A percentile compares a stretch with the other conserved stretches of the same genome.
Evolutionary conservation across 1,140 invertebrate species (phyloP).

Genomic region (Solenopsis fugax): DNA sequence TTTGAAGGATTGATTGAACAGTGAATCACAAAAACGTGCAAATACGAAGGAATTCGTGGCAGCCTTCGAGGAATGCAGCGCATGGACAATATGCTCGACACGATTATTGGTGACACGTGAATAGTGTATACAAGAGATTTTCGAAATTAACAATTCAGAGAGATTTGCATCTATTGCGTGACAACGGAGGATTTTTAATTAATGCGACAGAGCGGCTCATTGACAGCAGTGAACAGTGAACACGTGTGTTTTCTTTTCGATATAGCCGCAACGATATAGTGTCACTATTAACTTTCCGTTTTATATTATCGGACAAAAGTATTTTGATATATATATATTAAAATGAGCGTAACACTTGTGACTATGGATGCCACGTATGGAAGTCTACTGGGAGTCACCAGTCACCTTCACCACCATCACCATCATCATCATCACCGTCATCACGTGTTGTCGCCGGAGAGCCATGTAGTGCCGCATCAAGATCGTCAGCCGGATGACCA

Average conservation of each 20-base stretch:
- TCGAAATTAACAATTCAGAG: neutral
- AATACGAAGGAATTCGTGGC: slow-evolving; percentile 13
- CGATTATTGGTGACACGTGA: slow-evolving; percentile 43
- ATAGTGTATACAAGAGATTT: slow-evolving; percentile 29
- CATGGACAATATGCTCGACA: neutral
- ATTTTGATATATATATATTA: slow-evolving; percentile 12
- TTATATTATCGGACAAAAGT: neutral
- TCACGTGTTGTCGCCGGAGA: slow-evolving; percentile 64
- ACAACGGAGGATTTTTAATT: neutral
- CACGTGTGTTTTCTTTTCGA: slow-evolving; percentile 6
- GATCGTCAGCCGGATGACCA: slow-evolving; percentile 65
- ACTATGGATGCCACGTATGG: slow-evolving; percentile 80
- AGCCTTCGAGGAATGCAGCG: neutral
- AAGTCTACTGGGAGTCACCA: slow-evolving; percentile 71
- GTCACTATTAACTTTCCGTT: neutral
- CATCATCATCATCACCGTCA: slow-evolving; percentile 71
- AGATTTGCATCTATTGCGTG: neutral
- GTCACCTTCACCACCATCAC: slow-evolving; percentile 45
- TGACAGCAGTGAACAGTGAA: slow-evolving; percentile 43
- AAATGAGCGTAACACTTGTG: slow-evolving; percentile 82
- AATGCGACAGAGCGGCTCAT: neutral
- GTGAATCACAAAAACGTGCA: slow-evolving; percentile 24
- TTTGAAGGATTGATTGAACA: slow-evolving; percentile 1
- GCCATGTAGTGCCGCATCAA: slow-evolving; percentile 52
- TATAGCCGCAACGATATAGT: slow-evolving; percentile 25